Conservation (phyloP, 37 sponge, comb jelly and placozoan species). For the Geodia barretti region DNA sequence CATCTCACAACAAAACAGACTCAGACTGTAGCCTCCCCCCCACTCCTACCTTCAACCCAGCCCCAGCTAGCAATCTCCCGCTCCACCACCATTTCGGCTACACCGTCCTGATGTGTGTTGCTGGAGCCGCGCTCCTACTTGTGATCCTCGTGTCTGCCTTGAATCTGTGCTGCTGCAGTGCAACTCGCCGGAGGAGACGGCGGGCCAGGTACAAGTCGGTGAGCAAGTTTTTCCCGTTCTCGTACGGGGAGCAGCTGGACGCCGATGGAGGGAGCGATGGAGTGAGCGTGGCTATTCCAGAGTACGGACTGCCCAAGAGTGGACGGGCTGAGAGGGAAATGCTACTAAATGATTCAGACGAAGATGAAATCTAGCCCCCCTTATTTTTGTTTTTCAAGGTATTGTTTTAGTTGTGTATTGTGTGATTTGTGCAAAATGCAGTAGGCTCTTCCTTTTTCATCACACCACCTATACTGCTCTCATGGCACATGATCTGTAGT, state of each 20-base stretch:
- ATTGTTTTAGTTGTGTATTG: neutral
- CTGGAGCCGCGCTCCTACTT: neutral
- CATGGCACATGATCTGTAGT: no score
- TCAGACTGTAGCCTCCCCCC: neutral
- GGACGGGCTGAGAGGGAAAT: constrained; percentile 47
- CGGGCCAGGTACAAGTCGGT: constrained; percentile 44
- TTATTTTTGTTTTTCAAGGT: no score
- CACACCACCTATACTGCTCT: neutral
- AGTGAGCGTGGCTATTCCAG: constrained; percentile 51
- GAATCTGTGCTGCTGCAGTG: neutral
- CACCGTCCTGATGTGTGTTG: neutral
- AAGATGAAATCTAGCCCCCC: constrained; percentile 59
- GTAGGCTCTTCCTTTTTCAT: neutral
- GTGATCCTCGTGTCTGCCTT: neutral
- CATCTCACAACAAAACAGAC: neutral
- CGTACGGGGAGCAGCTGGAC: neutral
- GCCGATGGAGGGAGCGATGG: no score
- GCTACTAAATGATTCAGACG: constrained; percentile 47
- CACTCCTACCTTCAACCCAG: neutral
- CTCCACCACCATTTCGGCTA: neutral
- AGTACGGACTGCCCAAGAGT: constrained; percentile 53
- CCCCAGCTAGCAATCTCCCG: neutral
- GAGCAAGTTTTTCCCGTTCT: constrained; percentile 47
- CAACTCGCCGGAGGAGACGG: neutral
- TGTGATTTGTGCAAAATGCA: neutral